Conservation (phyloP, 2,113 vertebrate species). For the Dermatemys mawii region DNA sequence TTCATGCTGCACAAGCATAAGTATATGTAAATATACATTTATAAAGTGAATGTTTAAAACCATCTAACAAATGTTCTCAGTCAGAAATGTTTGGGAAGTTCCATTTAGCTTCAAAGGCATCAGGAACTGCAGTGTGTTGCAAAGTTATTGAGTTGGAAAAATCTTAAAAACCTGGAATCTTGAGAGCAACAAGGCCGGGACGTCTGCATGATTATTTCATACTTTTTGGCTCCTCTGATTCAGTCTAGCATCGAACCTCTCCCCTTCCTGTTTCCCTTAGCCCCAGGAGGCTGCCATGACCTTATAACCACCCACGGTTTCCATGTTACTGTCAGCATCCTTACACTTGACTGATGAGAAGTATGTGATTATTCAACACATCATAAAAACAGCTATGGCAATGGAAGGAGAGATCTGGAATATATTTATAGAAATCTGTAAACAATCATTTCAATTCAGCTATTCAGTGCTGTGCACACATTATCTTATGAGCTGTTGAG, state of each 20-base stretch:
- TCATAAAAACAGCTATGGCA: constrained; percentile 50
- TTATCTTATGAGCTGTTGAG: constrained; percentile 12
- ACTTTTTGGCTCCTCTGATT: constrained; percentile 8
- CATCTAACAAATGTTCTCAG: neutral
- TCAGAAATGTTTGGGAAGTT: neutral
- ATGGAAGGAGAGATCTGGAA: constrained; percentile 64
- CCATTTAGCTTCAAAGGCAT: neutral
- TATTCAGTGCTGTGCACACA: neutral
- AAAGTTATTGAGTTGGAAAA: neutral
- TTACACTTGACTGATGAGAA: constrained; percentile 63
- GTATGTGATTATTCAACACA: constrained; percentile 54
- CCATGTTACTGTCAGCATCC: constrained; percentile 52
- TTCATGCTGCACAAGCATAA: neutral
- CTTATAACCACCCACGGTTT: constrained; percentile 27
- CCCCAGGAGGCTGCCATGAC: constrained; percentile 40
- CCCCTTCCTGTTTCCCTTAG: constrained; percentile 27
- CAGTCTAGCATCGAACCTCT: neutral
- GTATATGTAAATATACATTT: rapidly evolving
- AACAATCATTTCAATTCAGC: constrained; percentile 33
- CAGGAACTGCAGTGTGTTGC: neutral
- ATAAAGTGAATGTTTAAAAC: neutral
- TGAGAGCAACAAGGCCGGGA: constrained; percentile 11
- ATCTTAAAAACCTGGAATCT: constrained; percentile 11
- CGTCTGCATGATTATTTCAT: neutral
- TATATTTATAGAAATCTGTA: constrained; percentile 53